Base-by-base conservation (phyloP, 2,797 vertebrate genomes). In the Gorsachius magnificus region DNA sequence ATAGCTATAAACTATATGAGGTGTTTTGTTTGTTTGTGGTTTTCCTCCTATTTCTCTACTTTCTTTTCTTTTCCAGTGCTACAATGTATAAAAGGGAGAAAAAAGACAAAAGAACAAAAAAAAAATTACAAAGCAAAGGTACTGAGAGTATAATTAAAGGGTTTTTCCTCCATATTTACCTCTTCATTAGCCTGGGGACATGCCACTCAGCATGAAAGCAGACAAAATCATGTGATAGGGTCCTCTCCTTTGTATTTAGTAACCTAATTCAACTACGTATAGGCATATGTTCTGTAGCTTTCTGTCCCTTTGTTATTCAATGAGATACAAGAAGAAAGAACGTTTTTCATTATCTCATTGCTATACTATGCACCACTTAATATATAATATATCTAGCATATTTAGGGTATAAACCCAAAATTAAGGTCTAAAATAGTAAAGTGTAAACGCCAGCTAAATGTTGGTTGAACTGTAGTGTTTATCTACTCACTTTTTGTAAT, bases 31-130 rank as follows among this genome's bases (percentile, higher is more conserved):
- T 25, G 3, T 4, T 14, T 45, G 19, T 2, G 31, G 43, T 83
- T 72, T 54, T 31, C 11, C 12, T 60, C 11, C 1, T 41, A 24
- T 66, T 94, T 75, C 11, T 60, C 16, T 22, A 15, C 3, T 51
- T 83, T 35, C 2, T 63, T 70, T 85, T 19, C 11, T 79, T 58
- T 70, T 19, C 5, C 1, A 35, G 5, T 57, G 25, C 2, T 74
- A 21, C 20, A 50, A 24, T 18, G 0, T 29, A 43, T 21, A 35
- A 57, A 65, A 38, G 12, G 5, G 10, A 5, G 4, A 0, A 13
- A 16, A 3, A 26, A 10, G 1, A 16, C 1, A 48, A 80, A 80
- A 70, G 0, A 64, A 58, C 11, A 26, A 56, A 80, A 69, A 69
- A 72, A 54, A 14, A 46, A 19, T 15, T n/a, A 68, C 17, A 64